Base-by-base conservation (phyloP, 2,888 invertebrate species). In the Sarcophaga rosellei region DNA sequence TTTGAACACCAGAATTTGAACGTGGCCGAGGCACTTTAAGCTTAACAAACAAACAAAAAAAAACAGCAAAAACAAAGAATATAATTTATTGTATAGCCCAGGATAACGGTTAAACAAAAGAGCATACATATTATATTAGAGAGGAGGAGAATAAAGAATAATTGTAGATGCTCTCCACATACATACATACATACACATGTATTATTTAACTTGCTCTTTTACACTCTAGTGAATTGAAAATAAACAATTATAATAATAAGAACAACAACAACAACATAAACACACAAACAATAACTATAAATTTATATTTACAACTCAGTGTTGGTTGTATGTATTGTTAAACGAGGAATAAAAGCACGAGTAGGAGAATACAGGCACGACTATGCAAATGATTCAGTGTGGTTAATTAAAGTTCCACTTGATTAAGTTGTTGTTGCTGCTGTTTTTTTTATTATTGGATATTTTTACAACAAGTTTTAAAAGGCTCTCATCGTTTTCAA, bases 341-440 rank as follows among this genome's bases (percentile, higher is more conserved):
- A 35, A 35, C 1, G 10, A 10, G 35, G 35, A 35, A 8, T 35
- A 10, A 35, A 35, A 35, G 35, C 35, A 35, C 35, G 35, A 35
- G 35, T 35, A 35, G 1, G 35, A 35, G 8, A 3, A 35, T 35
- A 35, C 35, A 35, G 35, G 35, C 35, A 35, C 35, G 2, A 35
- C 10, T 35, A 35, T 35, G 35, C 20, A 66, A 70, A 53, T 25
- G 44, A 62, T 57, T 17, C 20, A 72, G 63, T 53, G 12, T 63
- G 70, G 65, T 70, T 79, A 61, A 57, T 70, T 77, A 59, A 77
- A 21, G 69, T 74, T 57, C 21, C 72, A 77, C 80, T 73, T 73
- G 76, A 77, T 53, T 47, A 23, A 35, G 35, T 35, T 35, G 10
- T 35, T 35, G 10, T 35, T 35, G 35, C 35, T 35, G 35, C 35